A percentile compares a stretch with the other conserved stretches of the same genome.
These are phyloP conservation scores for Plebejus anna DNA, from an alignment of 2,888 invertebrate genomes.

Conservation along the genomic window DNA sequence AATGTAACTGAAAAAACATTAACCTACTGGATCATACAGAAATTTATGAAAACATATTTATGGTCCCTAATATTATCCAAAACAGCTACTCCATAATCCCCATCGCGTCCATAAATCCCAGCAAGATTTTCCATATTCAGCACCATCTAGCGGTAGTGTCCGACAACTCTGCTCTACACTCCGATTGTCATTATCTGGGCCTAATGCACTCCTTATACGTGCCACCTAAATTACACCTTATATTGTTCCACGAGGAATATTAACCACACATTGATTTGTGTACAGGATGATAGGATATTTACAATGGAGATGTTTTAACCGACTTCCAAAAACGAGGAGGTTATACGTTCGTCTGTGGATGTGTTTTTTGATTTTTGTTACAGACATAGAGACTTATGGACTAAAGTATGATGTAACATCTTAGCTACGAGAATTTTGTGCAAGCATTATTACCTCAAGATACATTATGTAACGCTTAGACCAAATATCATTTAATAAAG, in stretches of 20 bases:
- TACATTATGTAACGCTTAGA: no score
- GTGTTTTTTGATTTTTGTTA: background rate
- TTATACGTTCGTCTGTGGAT: no score
- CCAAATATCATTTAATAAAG: no score
- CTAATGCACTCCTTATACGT: slow-evolving; percentile 59
- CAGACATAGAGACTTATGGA: no score
- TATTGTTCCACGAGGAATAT: slow-evolving; percentile 37
- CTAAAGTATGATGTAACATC: background rate
- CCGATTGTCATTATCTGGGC: background rate
- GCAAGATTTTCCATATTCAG: background rate
- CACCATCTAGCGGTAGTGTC: background rate
- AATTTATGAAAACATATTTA: no score
- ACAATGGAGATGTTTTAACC: background rate
- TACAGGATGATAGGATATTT: slow-evolving; percentile 35
- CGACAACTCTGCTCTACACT: background rate
- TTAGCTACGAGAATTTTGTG: background rate
- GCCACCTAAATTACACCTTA: slow-evolving; percentile 49
- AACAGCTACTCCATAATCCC: no score
- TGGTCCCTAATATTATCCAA: no score
- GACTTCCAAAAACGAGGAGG: no score
- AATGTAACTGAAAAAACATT: no score
- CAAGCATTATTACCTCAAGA: no score
- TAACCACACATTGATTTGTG: background rate
- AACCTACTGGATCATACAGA: no score
- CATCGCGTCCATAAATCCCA: background rate